A percentile compares a stretch with the other conserved stretches of the same genome.
These are phyloP conservation scores for Cylindroiulus punctatus DNA, from an alignment of 2,888 invertebrate species.

Conservation along the genomic window DNA sequence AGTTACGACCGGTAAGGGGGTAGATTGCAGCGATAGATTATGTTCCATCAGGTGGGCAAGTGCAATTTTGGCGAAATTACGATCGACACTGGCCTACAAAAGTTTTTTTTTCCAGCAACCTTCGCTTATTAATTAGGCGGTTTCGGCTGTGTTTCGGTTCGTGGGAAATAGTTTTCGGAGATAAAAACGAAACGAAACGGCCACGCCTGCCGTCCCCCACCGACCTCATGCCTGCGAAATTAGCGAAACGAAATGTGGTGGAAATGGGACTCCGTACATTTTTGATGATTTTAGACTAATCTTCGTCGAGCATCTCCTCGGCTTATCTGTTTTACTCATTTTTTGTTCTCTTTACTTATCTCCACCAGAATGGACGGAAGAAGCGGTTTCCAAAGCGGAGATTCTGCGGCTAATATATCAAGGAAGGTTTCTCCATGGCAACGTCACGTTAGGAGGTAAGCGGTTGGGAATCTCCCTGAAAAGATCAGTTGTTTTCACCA, in stretches of 20 bases:
- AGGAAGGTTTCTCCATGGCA: slow-evolving; percentile 99
- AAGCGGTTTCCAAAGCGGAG: slow-evolving; percentile 94
- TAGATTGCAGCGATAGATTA: neutral
- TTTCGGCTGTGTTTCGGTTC: neutral
- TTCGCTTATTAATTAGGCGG: slow-evolving; percentile 29
- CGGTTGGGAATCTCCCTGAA: neutral
- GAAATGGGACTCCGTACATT: neutral
- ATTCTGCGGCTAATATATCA: slow-evolving; percentile 99
- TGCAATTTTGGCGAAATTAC: neutral
- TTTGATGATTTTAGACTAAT: neutral
- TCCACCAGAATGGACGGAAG: slow-evolving; percentile 90
- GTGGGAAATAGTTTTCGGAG: neutral
- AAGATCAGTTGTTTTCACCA: slow-evolving; percentile 3
- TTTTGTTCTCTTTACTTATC: slow-evolving; percentile 56
- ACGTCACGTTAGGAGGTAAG: slow-evolving; percentile 88
- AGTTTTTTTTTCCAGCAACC: neutral
- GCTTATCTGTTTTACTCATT: neutral
- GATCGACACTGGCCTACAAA: neutral
- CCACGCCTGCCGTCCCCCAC: neutral
- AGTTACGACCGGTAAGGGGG: too few relatives aligned
- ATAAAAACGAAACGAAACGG: neutral
- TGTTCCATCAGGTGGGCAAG: neutral
- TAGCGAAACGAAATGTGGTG: neutral
- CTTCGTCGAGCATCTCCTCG: neutral
- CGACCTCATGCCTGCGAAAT: neutral